Evolutionary conservation across 1,140 invertebrate genomes (phyloP).

Genomic region (Triops cancriformis): DNA sequence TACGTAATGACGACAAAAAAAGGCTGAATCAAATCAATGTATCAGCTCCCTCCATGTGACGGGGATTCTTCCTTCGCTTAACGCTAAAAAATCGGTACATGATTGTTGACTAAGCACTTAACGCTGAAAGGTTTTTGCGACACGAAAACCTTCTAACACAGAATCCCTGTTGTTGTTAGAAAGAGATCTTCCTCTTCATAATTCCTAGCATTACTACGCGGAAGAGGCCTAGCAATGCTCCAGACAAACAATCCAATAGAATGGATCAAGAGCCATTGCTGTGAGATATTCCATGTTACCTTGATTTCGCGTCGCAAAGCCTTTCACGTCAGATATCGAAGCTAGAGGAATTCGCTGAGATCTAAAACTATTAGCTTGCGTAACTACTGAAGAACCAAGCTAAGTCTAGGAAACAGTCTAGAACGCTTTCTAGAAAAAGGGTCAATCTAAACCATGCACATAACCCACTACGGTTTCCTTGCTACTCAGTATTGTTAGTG

Average conservation of each 20-base stretch:
- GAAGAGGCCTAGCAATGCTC: no score
- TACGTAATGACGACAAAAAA: neutral
- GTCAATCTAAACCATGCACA: neutral
- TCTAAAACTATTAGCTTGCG: neutral
- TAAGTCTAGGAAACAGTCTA: neutral
- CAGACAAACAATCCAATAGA: no score
- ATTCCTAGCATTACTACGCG: no score
- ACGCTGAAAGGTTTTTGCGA: neutral
- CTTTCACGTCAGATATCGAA: neutral
- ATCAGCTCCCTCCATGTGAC: slow-evolving; percentile 3
- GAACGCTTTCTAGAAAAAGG: neutral
- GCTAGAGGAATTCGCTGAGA: neutral
- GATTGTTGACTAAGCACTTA: neutral
- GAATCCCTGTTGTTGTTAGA: no score
- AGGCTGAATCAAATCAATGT: neutral
- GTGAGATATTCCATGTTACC: no score
- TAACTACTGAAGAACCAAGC: neutral
- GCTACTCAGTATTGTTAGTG: neutral
- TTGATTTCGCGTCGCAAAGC: neutral
- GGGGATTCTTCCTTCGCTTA: neutral
- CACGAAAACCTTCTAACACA: neutral
- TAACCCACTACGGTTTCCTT: neutral
- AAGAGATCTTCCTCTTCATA: no score
- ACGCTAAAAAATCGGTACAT: neutral
- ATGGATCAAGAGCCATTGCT: no score